These are phyloP conservation scores for Prionchulus punctatus DNA, from an alignment of 2,888 invertebrate genomes.

Conservation along the genomic window DNA sequence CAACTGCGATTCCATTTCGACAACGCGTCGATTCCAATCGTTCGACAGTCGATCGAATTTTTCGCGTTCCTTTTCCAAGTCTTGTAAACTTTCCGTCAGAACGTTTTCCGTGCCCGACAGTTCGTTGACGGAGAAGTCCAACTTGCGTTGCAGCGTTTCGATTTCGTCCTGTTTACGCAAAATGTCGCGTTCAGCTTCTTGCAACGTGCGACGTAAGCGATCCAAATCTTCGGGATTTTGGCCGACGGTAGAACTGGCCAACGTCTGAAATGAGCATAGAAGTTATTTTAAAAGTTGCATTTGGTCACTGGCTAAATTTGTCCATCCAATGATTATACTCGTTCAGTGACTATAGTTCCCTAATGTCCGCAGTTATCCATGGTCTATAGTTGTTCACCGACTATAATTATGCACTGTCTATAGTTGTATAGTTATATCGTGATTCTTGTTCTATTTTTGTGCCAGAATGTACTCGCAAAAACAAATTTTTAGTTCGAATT, in stretches of 20 bases:
- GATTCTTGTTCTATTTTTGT: no score
- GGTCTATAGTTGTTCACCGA: no score
- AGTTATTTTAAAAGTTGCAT: no score
- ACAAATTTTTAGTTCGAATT: no score
- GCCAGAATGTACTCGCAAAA: no score
- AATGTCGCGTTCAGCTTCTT: slow-evolving; percentile 6
- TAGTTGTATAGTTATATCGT: no score
- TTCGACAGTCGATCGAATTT: background rate
- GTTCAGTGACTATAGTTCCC: no score
- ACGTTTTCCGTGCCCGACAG: slow-evolving; percentile 6
- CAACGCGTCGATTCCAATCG: slow-evolving; percentile 3
- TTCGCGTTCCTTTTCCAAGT: slow-evolving; percentile 1
- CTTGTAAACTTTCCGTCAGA: slow-evolving; percentile 5
- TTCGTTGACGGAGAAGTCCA: slow-evolving; percentile 7
- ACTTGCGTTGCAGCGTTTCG: background rate
- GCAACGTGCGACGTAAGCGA: slow-evolving; percentile 1
- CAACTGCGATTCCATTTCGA: slow-evolving; percentile 1
- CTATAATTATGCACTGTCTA: no score
- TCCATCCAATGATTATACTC: no score
- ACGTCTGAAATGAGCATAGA: no score
- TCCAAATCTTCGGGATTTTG: background rate
- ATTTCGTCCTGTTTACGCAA: slow-evolving; percentile 7
- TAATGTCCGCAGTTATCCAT: no score
- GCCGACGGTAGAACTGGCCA: background rate
- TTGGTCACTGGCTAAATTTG: no score